Conservation (phyloP, 2,888 invertebrate species). For the Auanema sp. region DNA sequence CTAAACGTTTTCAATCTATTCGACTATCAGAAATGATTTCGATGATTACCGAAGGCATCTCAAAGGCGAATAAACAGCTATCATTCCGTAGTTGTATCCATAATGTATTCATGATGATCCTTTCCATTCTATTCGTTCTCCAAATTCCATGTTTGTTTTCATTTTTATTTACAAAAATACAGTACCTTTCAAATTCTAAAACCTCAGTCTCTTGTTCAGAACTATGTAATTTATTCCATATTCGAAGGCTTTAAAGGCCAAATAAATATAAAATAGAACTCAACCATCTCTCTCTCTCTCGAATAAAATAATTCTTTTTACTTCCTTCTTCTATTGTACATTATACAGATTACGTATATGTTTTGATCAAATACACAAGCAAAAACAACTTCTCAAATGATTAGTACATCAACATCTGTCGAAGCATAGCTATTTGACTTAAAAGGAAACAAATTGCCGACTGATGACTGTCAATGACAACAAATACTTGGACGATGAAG, state of each 20-base stretch:
- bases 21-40: background rate
- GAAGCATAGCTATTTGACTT: no score
- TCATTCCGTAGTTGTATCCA: conserved; percentile 4
- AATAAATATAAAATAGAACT: background rate
- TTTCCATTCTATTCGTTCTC: background rate
- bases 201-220: background rate
- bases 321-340: background rate
- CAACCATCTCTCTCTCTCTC: background rate
- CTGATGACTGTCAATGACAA: no score
- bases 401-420: no score
- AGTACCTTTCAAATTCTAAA: background rate
- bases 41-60: no score
- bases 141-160: background rate
- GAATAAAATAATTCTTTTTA: background rate
- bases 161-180: background rate
- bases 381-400: no score
- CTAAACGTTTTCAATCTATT: background rate
- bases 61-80: background rate
- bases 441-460: no score
- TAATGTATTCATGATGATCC: conserved; percentile 1
- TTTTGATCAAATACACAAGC: no score
- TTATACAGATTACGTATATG: no score
- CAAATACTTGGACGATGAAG: no score
- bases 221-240: conserved; percentile 4
- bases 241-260: background rate